Conservation (phyloP, 2,888 invertebrate genomes). For the Cyaniris semiargus region DNA sequence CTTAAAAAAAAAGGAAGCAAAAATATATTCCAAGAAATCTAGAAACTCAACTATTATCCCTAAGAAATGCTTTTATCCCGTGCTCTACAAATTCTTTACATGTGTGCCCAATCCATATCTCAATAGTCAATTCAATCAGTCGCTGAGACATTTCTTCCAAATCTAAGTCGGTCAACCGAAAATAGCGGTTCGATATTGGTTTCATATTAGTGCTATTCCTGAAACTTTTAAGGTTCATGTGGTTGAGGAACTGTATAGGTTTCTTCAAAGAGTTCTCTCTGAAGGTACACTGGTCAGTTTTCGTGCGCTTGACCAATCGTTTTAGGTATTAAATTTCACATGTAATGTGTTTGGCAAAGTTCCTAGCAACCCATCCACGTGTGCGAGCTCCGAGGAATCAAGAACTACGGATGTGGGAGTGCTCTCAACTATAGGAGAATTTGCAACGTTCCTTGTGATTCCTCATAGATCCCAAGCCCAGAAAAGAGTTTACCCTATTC, state of each 20-base stretch:
- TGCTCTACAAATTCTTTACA: neutral
- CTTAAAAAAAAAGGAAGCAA: too few relatives aligned
- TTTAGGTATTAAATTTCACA: too few relatives aligned
- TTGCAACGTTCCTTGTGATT: too few relatives aligned
- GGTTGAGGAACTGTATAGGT: neutral
- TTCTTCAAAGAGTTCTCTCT: neutral
- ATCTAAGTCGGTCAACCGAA: neutral
- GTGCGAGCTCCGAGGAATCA: too few relatives aligned
- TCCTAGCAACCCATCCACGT: too few relatives aligned
- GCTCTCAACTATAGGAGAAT: too few relatives aligned
- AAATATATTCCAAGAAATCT: too few relatives aligned
- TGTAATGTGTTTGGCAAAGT: too few relatives aligned
- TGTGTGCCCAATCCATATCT: neutral
- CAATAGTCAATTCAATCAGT: constrained; percentile 4
- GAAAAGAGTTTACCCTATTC: too few relatives aligned
- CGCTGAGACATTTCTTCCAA: neutral
- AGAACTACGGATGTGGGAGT: too few relatives aligned
- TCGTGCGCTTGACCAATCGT: neutral
- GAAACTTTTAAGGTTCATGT: neutral
- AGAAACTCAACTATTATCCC: neutral
- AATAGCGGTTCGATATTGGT: neutral
- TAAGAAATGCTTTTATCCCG: too few relatives aligned
- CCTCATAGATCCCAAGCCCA: too few relatives aligned
- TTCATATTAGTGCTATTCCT: neutral
- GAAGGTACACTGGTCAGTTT: neutral